Base-by-base conservation (phyloP, 1,140 invertebrate species). In the Drusus annulatus region DNA sequence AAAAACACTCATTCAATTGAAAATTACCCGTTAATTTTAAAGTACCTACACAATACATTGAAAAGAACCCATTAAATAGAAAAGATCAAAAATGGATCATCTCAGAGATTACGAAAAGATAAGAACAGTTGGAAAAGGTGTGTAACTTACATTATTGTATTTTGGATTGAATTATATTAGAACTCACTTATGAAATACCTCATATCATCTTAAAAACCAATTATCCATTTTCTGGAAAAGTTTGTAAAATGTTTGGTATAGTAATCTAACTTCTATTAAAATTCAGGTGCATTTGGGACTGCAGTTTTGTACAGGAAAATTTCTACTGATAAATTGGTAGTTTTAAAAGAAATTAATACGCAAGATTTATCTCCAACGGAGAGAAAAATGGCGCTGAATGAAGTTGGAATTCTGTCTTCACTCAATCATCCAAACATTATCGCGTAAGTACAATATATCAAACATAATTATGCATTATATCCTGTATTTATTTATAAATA, bases 311-410 rank as follows among this genome's bases (percentile, higher is more conserved):
- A 95, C 85, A 89, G 91, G 45, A 91, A 93, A 62, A 91, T 92
- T 80, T 88, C 90, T 65, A 93, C 94, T 85, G 91, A 92, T 54
- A 91, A 91, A 65, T 84, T 94, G 65, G 93, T 95, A 1, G 94
- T 95, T 6, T 91, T 95, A 5, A 96, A 95, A 85, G 94, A 95
- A 86, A 94, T 95, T 25, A 94, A 94, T 86, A 91, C 95, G 88
- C 90, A 91, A 84, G 94, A 95, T 83, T 85, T 96, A n/a, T 92
- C 91, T 50, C 91, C 91, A 2, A 85, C 90, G 1, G 94, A 95
- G 84, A 86, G 94, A 71, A 91, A 94, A 85, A 86, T 94, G 86
- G 93, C 94, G n/a, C 89, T 96, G 68, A 95, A 95, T 87, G 95
- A 96, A 88, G 93, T 94, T 56, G 90, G 92, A 84, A 92, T 96